phyloP scores from a whole-genome alignment of 2,797 vertebrate species.

The Phalanger gymnotis region DNA sequence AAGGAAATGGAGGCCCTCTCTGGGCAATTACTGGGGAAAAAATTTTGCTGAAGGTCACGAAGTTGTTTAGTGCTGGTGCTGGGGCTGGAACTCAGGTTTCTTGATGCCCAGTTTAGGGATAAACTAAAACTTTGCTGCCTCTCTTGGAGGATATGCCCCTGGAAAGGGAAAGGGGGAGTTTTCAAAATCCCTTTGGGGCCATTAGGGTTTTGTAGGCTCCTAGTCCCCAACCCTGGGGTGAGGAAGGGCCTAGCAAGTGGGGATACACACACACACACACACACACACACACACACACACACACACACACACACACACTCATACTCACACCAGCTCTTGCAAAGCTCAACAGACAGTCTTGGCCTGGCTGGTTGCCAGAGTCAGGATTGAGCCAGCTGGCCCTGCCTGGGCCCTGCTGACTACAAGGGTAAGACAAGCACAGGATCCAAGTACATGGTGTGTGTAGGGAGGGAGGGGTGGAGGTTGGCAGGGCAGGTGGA shows the following conservation, averaged over 20 bases:
- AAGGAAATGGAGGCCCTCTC: not conserved
- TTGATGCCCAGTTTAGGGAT: not conserved
- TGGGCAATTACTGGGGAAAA: not conserved
- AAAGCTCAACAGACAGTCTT: not conserved
- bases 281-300: not conserved
- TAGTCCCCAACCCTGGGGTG: not conserved
- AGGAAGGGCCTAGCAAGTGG: not conserved
- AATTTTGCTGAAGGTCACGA: not conserved
- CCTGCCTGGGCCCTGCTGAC: not conserved
- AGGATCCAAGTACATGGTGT: not conserved
- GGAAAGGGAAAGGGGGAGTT: not conserved
- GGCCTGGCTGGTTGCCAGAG: not conserved
- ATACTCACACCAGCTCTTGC: not conserved
- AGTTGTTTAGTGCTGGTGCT: not conserved
- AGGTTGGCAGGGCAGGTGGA: not conserved
- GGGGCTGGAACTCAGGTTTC: not conserved
- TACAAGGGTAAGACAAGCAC: not conserved
- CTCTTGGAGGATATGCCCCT: not conserved
- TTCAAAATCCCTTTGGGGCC: not conserved
- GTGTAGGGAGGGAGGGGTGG: not conserved
- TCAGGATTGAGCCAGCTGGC: conserved; percentile 33
- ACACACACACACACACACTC: not conserved
- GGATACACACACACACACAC: not conserved
- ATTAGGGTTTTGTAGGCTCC: not conserved
- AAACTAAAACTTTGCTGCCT: not conserved